Base-by-base conservation (phyloP, 2,113 vertebrate species). In the Synodontis membranacea region DNA sequence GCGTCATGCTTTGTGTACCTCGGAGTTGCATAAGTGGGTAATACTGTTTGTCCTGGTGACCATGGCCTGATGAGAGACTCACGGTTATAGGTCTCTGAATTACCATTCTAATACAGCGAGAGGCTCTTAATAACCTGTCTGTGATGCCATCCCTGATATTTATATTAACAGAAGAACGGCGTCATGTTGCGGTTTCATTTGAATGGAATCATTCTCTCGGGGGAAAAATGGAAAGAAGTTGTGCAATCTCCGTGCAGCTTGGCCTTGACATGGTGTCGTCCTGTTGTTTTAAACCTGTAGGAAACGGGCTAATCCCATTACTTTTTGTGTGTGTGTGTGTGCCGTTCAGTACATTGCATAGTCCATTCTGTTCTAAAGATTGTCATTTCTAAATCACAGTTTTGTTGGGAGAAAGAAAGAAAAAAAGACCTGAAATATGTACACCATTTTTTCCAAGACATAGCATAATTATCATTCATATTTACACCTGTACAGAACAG, bases 361-460 rank as follows among this genome's bases (percentile, higher is more conserved):
- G 93, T 94, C 91, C 92, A 91, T 88, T 80, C 88, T 89, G 68
- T 88, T 86, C 50, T 87, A 74, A 91, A 92, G 95, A 95, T 95
- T 95, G 95, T 95, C 94, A 91, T 90, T 89, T 93, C 88, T 90
- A 91, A 93, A 94, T 94, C 93, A 94, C 93, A 94, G 93, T 93
- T 93, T 89, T 92, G 92, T 86, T 91, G 25, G 25, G 10, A 2
- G 12, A 25, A 60, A 39, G 52, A 86, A 17, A 10, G 14, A 74
- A 34, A 54, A 83, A 80, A 72, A 37, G 83, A 87, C 83, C 84
- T 58, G 21, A 76, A 88, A 89, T 86, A 87, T 90, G 44, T 64
- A 91, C 90, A 90, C 86, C 86, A n/a, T n/a, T n/a, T n/a, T n/a
- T 68, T 87, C 64, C 82, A 56, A 91, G 23, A 56, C 85, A 78